Evolutionary conservation across 1,140 invertebrate species (phyloP).

Genomic region (Andricus grossulariae): DNA sequence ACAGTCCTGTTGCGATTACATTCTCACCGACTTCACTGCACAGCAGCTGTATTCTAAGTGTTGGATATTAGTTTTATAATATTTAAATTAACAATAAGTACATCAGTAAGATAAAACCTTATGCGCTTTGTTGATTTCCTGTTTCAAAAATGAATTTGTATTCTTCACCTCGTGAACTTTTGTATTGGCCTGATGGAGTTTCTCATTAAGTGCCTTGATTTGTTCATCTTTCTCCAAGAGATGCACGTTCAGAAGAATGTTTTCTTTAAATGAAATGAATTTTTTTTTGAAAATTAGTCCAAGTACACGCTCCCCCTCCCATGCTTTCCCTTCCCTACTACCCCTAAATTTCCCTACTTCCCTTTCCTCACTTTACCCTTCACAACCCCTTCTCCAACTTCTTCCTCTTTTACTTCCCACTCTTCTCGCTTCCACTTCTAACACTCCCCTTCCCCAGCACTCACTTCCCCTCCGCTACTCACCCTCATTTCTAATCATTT

Average conservation of each 20-base stretch:
- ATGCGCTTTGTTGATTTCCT: slow-evolving; percentile 75
- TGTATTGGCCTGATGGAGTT: slow-evolving; percentile 77
- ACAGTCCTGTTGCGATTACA: slow-evolving; percentile 68
- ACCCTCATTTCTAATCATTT: no score
- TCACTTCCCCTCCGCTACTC: no score
- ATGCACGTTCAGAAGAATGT: slow-evolving; percentile 26
- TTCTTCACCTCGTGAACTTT: slow-evolving; percentile 83
- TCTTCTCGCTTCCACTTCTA: no score
- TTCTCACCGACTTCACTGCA: slow-evolving; percentile 78
- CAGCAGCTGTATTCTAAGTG: slow-evolving; percentile 60
- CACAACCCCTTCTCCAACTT: no score
- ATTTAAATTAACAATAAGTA: background rate
- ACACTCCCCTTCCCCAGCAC: no score
- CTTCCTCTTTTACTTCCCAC: no score
- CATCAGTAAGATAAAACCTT: slow-evolving; percentile 53
- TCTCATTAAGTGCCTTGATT: slow-evolving; percentile 79
- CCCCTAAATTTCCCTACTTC: no score
- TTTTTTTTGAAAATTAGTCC: background rate
- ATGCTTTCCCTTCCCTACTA: no score
- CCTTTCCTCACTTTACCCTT: no score
- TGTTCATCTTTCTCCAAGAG: slow-evolving; percentile 58
- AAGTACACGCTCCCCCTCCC: no score
- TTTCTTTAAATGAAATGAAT: slow-evolving; percentile 34
- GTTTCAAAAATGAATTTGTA: slow-evolving; percentile 80
- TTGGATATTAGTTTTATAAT: slow-evolving; percentile 32